Evolutionary conservation across 2,113 vertebrate genomes (phyloP).

Genomic region (Dasyprocta punctata): DNA sequence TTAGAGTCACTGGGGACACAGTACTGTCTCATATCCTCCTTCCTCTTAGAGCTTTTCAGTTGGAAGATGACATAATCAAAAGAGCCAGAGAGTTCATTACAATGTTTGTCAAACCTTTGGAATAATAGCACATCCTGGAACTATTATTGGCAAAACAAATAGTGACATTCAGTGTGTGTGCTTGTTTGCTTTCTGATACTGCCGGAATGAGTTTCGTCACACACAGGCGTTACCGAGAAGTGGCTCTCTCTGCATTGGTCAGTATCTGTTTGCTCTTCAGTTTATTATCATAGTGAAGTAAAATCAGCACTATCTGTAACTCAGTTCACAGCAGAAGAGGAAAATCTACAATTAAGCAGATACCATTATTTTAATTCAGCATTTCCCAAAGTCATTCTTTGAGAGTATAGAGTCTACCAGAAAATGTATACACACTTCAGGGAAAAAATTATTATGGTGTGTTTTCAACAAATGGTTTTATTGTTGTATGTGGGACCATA

Average conservation of each 20-base stretch:
- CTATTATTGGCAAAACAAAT: constrained; percentile 74
- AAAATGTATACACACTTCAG: neutral
- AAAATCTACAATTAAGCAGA: neutral
- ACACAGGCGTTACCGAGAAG: neutral
- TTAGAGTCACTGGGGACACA: neutral
- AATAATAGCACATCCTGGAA: constrained; percentile 79
- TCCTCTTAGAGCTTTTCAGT: neutral
- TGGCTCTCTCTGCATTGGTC: constrained; percentile 15
- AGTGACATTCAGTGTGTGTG: constrained; percentile 60
- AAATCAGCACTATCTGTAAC: neutral
- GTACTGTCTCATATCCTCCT: neutral
- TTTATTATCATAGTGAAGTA: constrained; percentile 19
- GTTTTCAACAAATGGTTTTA: neutral
- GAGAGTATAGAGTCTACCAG: neutral
- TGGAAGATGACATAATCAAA: constrained; percentile 21
- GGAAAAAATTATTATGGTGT: neutral
- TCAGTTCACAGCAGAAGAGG: constrained; percentile 1
- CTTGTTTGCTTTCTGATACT: constrained; percentile 69
- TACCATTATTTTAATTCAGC: neutral
- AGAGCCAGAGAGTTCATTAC: constrained; percentile 1
- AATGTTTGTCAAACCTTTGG: constrained; percentile 63
- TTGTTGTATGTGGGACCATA: neutral
- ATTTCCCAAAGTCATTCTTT: neutral
- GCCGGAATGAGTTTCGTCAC: constrained; percentile 31
- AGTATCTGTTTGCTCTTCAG: neutral